Evolutionary conservation across 2,888 invertebrate genomes (phyloP).

Genomic region (Coecobrya sp.): DNA sequence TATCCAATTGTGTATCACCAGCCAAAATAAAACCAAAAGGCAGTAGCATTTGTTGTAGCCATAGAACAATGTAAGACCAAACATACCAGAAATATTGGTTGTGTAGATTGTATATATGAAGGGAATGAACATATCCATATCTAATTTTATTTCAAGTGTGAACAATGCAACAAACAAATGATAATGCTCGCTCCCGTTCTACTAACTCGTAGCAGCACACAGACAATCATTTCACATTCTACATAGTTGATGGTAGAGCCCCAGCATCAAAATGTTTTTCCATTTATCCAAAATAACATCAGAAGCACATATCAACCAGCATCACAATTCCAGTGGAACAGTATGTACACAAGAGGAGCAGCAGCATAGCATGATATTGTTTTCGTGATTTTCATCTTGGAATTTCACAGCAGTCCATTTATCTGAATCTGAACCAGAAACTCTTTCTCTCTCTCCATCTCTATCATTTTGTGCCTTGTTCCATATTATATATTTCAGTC

Average conservation of each 20-base stretch:
- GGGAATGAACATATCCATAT: constrained; percentile 59
- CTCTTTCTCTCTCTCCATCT: neutral
- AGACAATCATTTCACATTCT: constrained; percentile 32
- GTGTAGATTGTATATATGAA: neutral
- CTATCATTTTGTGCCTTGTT: constrained; percentile 10
- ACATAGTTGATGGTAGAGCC: neutral
- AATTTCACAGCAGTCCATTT: constrained; percentile 60
- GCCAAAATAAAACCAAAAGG: neutral
- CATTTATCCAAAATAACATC: constrained; percentile 31
- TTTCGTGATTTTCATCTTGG: constrained; percentile 68
- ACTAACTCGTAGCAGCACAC: neutral
- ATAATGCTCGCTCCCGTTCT: constrained; percentile 37
- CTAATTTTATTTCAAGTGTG: constrained; percentile 78
- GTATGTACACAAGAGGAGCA: neutral
- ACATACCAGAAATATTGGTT: constrained; percentile 24
- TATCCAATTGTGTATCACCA: neutral
- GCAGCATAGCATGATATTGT: constrained; percentile 39
- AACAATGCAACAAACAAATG: constrained; percentile 70
- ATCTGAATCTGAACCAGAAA: constrained; percentile 35
- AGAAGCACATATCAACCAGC: constrained; percentile 21
- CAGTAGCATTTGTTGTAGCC: neutral
- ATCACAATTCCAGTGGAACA: neutral
- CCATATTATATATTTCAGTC: constrained; percentile 48
- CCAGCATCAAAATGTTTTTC: constrained; percentile 36
- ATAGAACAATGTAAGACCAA: neutral